These are phyloP conservation scores for Aeoliscus strigatus DNA, from an alignment of 2,797 vertebrate genomes.

Conservation along the genomic window DNA sequence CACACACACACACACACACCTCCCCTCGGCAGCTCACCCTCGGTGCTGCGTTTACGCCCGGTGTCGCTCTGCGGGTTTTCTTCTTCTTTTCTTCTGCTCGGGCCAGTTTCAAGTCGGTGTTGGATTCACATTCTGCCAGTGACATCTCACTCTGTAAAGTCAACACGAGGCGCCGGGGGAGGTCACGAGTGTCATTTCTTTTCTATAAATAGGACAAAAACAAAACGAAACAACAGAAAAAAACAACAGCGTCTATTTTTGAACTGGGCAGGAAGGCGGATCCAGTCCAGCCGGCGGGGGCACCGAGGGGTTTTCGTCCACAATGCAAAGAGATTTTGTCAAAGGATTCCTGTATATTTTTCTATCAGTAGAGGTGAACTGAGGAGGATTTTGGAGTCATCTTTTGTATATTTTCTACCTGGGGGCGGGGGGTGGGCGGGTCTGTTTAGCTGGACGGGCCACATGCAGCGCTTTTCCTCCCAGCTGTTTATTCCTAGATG, in stretches of 20 bases:
- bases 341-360: slow-evolving; percentile 82
- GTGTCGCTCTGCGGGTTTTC: slow-evolving; percentile 41
- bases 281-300: slow-evolving; percentile 40
- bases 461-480: slow-evolving; percentile 41
- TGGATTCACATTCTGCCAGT: slow-evolving; percentile 58
- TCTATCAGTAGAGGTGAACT: slow-evolving; percentile 72
- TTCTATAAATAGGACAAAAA: slow-evolving; percentile 65
- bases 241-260: slow-evolving; percentile 84
- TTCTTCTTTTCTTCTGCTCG: slow-evolving; percentile 34
- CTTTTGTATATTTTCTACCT: slow-evolving; percentile 82
- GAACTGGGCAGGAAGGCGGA: slow-evolving; percentile 63
- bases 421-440: slow-evolving; percentile 45
- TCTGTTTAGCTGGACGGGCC: slow-evolving; percentile 52
- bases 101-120: slow-evolving; percentile 52
- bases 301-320: slow-evolving; percentile 43
- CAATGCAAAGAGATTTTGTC: slow-evolving; percentile 72
- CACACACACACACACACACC: no score
- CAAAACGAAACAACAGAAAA: no score
- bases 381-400: slow-evolving; percentile 72
- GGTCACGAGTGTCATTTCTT: slow-evolving; percentile 53
- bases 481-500: slow-evolving; percentile 37
- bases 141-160: slow-evolving; percentile 59
- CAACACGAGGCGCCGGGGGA: slow-evolving; percentile 56
- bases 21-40: slow-evolving; percentile 38
- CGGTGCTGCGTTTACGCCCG: slow-evolving; percentile 38